A percentile compares a stretch with the other conserved stretches of the same genome.
Conservation (phyloP, 1,140 invertebrate genomes). For the Eupeodes corollae region DNA sequence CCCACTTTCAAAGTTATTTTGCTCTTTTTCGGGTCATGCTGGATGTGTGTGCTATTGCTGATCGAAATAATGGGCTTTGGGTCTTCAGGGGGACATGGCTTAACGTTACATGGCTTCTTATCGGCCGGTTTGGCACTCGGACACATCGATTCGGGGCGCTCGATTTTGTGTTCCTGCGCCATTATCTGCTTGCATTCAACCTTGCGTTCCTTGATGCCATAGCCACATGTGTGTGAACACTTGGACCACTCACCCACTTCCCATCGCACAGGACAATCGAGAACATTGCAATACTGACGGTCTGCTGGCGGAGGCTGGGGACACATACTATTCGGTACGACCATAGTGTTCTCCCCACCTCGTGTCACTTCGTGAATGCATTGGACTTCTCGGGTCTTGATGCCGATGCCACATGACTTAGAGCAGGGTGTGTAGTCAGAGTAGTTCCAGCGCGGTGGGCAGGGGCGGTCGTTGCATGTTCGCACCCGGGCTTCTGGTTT, state of each 20-base stretch:
- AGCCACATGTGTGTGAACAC: slow-evolving; percentile 83
- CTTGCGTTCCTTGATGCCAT: slow-evolving; percentile 72
- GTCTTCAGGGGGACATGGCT: slow-evolving; percentile 57
- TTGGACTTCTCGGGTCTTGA: slow-evolving; percentile 72
- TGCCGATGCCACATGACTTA: slow-evolving; percentile 84
- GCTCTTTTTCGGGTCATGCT: slow-evolving; percentile 62
- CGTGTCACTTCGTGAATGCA: slow-evolving; percentile 89
- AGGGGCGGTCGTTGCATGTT: slow-evolving; percentile 87
- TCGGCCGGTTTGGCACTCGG: slow-evolving; percentile 51
- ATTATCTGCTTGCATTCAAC: slow-evolving; percentile 85
- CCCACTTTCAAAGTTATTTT: slow-evolving; percentile 72
- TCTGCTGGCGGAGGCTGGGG: slow-evolving; percentile 77
- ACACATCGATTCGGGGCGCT: slow-evolving; percentile 59
- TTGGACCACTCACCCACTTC: slow-evolving; percentile 71
- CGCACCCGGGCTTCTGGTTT: slow-evolving; percentile 81
- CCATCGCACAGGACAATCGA: slow-evolving; percentile 85
- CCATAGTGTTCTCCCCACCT: slow-evolving; percentile 71
- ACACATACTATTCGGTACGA: slow-evolving; percentile 81
- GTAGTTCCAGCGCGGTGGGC: slow-evolving; percentile 80
- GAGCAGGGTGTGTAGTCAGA: slow-evolving; percentile 75
- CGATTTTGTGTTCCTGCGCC: slow-evolving; percentile 73
- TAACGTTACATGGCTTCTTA: slow-evolving; percentile 71
- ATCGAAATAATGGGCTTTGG: slow-evolving; percentile 51
- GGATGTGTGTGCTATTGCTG: slow-evolving; percentile 64
- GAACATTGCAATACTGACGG: slow-evolving; percentile 80